phyloP scores from a whole-genome alignment of 2,888 invertebrate species.

The Seladonia tumulorum region DNA sequence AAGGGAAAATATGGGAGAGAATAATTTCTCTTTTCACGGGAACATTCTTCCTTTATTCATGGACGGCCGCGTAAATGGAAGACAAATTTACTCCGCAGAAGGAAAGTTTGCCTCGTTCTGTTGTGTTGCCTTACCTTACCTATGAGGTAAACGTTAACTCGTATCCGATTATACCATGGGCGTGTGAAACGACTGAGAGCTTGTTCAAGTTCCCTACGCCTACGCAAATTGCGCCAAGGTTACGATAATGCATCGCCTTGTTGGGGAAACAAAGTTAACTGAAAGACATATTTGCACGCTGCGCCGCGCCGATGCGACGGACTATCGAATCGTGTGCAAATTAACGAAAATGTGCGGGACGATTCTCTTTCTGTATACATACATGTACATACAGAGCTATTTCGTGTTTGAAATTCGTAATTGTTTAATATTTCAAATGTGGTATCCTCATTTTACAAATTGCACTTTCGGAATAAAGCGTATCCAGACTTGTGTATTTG shows the following conservation, averaged over 20 bases:
- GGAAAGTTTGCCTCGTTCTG: constrained; percentile 14
- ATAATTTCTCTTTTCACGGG: constrained; percentile 6
- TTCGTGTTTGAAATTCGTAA: too few species aligned
- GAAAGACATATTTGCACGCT: not conserved
- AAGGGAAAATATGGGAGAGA: not conserved
- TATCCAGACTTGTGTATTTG: too few species aligned
- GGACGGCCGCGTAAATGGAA: constrained; percentile 18
- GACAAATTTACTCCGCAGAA: constrained; percentile 29
- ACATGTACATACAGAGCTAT: too few species aligned
- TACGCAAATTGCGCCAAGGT: constrained; percentile 35
- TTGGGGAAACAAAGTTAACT: not conserved
- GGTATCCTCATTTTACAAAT: too few species aligned
- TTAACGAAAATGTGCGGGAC: not conserved
- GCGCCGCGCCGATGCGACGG: not conserved
- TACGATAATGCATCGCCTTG: not conserved
- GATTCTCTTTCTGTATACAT: not conserved
- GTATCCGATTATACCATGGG: constrained; percentile 22
- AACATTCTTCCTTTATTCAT: not conserved
- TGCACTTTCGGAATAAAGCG: too few species aligned
- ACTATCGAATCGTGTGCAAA: not conserved
- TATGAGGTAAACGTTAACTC: constrained; percentile 31
- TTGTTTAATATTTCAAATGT: too few species aligned
- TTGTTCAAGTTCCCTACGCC: constrained; percentile 8
- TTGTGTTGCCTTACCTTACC: not conserved
- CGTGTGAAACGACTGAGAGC: constrained; percentile 23